These are phyloP conservation scores for Phataginus tetradactyla DNA, from an alignment of 2,797 vertebrate genomes.

Conservation along the genomic window DNA sequence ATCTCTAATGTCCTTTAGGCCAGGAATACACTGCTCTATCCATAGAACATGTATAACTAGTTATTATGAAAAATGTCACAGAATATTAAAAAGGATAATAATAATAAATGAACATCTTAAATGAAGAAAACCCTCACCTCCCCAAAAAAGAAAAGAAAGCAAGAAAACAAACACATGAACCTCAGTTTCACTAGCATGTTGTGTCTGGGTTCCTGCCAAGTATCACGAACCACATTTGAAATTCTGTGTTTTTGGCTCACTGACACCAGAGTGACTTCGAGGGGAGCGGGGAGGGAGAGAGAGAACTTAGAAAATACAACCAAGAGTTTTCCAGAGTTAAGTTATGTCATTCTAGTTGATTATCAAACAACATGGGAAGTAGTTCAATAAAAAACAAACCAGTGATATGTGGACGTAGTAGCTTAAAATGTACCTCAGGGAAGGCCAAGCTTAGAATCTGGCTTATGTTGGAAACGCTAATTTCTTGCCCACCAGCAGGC, in stretches of 20 bases:
- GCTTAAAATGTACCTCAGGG: background rate
- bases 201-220: constrained; percentile 54
- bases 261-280: constrained; percentile 45
- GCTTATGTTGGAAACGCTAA: background rate
- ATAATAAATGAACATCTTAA: constrained; percentile 13
- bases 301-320: background rate
- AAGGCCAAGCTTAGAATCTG: background rate
- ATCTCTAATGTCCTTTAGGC: background rate
- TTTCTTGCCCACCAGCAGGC: background rate
- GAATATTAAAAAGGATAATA: background rate
- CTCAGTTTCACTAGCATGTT: constrained; percentile 42
- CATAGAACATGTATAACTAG: background rate
- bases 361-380: background rate
- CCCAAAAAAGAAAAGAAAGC: constrained; percentile 20
- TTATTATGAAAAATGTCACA: background rate
- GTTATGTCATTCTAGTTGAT: background rate
- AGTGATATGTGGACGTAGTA: background rate
- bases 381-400: background rate
- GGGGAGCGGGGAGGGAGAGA: background rate
- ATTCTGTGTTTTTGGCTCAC: constrained; percentile 64
- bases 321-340: background rate
- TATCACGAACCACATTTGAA: constrained; percentile 75
- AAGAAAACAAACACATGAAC: constrained; percentile 54
- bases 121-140: background rate
- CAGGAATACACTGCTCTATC: background rate